Evolutionary conservation across 2,797 vertebrate genomes (phyloP).

Genomic region (Heliangelus exortis): DNA sequence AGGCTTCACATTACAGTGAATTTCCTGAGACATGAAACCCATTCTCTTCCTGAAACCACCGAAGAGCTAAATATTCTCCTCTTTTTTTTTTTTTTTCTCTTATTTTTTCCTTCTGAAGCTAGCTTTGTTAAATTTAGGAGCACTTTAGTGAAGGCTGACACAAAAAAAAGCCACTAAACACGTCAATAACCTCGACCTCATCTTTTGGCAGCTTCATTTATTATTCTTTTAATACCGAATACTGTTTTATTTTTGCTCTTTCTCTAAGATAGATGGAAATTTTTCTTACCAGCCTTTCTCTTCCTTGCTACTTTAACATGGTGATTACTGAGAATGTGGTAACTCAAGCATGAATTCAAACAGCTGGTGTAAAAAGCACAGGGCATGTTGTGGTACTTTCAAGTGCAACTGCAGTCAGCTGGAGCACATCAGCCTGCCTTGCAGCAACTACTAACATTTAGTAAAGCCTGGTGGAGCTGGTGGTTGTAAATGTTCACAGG

Average conservation of each 20-base stretch:
- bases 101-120: neutral
- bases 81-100: neutral
- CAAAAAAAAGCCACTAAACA: neutral
- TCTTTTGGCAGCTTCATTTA: neutral
- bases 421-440: neutral
- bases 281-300: neutral
- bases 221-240: neutral
- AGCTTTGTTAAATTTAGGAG: neutral
- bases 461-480: neutral
- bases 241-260: neutral
- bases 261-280: neutral
- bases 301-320: neutral
- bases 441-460: neutral
- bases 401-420: neutral
- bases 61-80: neutral
- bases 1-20: neutral
- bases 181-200: neutral
- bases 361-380: neutral
- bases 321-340: neutral
- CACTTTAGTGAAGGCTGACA: neutral
- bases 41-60: neutral
- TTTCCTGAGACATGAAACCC: neutral
- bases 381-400: fast-evolving
- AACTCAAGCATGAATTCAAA: constrained; percentile 20
- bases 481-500: neutral